Conservation (phyloP, 2,113 vertebrate genomes). For the Sprattus sprattus region DNA sequence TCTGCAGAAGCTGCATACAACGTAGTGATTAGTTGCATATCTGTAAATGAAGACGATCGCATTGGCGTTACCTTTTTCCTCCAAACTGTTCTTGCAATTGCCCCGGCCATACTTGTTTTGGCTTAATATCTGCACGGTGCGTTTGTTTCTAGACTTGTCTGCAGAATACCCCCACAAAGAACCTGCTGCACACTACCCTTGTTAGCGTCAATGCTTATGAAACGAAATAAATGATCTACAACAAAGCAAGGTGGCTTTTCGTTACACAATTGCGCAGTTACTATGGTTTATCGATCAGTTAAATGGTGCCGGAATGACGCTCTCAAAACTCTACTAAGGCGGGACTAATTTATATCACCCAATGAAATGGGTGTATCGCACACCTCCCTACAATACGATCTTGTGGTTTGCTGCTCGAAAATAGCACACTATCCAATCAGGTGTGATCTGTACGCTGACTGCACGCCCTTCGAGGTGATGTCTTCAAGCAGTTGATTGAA, state of each 20-base stretch:
- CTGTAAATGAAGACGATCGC: neutral
- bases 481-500: neutral
- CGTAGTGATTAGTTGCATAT: neutral
- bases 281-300: neutral
- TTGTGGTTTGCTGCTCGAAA: neutral
- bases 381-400: neutral
- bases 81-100: neutral
- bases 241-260: neutral
- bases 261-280: neutral
- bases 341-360: neutral
- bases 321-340: neutral
- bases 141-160: neutral
- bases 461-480: neutral
- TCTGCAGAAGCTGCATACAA: neutral
- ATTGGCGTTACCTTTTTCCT: neutral
- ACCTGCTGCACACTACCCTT: conserved; percentile 7
- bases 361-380: neutral
- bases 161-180: neutral
- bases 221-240: neutral
- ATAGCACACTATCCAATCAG: neutral
- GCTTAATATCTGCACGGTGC: neutral
- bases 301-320: neutral
- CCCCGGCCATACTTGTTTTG: neutral
- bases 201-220: neutral
- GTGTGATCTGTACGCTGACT: neutral